Percentiles rank a stretch among this genome's conserved stretches.
phyloP scores from a whole-genome alignment of 2,888 invertebrate species.

The Ditylenchus weischeri region DNA sequence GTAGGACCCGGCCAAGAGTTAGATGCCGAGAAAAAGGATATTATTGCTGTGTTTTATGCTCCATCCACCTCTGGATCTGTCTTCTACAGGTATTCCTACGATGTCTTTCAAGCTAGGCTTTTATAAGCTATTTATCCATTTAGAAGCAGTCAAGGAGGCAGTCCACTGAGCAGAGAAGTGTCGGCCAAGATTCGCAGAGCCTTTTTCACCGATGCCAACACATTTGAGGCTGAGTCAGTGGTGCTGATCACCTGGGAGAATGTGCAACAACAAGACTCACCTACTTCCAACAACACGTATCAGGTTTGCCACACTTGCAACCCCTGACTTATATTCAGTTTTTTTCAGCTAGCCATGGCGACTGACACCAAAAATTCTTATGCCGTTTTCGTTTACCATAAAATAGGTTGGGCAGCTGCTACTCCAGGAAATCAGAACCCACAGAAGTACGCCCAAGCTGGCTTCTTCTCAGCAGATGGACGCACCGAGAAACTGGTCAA shows the following conservation, averaged over 20 bases:
- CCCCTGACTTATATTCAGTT: not conserved
- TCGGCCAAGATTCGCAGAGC: slow-evolving; percentile 68
- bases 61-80: slow-evolving; percentile 38
- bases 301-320: slow-evolving; percentile 63
- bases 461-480: slow-evolving; percentile 81
- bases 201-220: slow-evolving; percentile 69
- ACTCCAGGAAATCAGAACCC: slow-evolving; percentile 18
- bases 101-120: not conserved
- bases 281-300: slow-evolving; percentile 59
- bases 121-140: not conserved
- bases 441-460: slow-evolving; percentile 81
- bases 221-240: slow-evolving; percentile 75
- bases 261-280: slow-evolving; percentile 46
- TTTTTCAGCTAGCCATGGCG: slow-evolving; percentile 68
- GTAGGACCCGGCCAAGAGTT: slow-evolving; percentile 2
- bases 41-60: slow-evolving; percentile 47
- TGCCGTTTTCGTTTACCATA: slow-evolving; percentile 81
- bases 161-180: slow-evolving; percentile 34
- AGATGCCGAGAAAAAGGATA: slow-evolving; percentile 26
- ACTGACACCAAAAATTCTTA: slow-evolving; percentile 78
- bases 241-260: slow-evolving; percentile 86
- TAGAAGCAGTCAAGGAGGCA: slow-evolving; percentile 41
- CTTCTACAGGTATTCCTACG: slow-evolving; percentile 36
- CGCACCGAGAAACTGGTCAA: slow-evolving; percentile 74
- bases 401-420: slow-evolving; percentile 75